Evolutionary conservation across 2,797 vertebrate genomes (phyloP).

Genomic region (Telmatherina bonti): DNA sequence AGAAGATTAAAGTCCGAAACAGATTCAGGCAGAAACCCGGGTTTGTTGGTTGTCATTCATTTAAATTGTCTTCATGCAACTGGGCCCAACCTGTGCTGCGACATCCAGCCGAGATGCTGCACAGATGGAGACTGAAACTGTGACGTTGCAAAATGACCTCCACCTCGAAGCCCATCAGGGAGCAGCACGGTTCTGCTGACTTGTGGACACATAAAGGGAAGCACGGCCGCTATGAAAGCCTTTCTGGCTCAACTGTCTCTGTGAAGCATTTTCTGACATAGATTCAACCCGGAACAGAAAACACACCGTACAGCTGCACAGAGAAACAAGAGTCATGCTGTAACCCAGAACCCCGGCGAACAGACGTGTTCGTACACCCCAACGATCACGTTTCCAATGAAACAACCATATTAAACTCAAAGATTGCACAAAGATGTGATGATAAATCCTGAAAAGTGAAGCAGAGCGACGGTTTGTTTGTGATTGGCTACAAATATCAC

Average conservation of each 20-base stretch:
- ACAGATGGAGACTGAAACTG: slow-evolving; percentile 37
- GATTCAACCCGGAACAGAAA: slow-evolving; percentile 29
- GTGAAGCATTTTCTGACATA: slow-evolving; percentile 44
- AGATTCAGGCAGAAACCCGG: neutral
- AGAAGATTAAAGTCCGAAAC: no score
- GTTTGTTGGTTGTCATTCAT: slow-evolving; percentile 25
- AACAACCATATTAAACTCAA: no score
- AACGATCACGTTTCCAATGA: no score
- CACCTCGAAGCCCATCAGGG: slow-evolving; percentile 34
- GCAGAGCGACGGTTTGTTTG: no score
- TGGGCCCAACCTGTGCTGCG: neutral
- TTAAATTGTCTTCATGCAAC: slow-evolving; percentile 7
- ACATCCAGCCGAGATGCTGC: neutral
- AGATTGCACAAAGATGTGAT: no score
- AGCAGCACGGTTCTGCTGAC: slow-evolving; percentile 36
- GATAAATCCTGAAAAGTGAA: no score
- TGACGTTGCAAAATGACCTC: slow-evolving; percentile 8
- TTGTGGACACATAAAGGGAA: no score
- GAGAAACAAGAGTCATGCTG: slow-evolving; percentile 20
- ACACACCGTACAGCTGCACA: slow-evolving; percentile 28
- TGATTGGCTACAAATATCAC: no score
- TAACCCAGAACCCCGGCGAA: slow-evolving; percentile 18
- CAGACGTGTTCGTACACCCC: no score
- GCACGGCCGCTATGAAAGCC: slow-evolving; percentile 35
- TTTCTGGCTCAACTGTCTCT: slow-evolving; percentile 29